Evolutionary conservation across 2,888 invertebrate species (phyloP).

Genomic region (Saturnia japonica): DNA sequence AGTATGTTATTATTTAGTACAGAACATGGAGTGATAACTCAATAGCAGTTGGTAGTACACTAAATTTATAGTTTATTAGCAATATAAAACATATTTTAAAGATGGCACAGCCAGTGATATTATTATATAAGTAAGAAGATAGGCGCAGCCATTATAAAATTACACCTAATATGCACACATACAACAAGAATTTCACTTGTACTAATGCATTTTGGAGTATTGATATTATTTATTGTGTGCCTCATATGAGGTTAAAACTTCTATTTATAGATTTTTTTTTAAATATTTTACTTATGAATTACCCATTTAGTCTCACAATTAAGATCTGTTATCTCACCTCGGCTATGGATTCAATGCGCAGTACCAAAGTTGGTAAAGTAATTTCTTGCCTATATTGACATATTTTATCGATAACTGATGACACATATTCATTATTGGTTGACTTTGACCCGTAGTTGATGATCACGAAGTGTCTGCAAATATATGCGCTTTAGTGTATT

Average conservation of each 20-base stretch:
- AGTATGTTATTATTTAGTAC: no score
- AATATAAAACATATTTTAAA: no score
- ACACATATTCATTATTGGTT: conserved; percentile 34
- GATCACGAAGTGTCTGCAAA: conserved; percentile 46
- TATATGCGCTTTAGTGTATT: not conserved
- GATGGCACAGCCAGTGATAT: no score
- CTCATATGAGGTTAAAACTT: not conserved
- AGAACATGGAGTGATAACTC: no score
- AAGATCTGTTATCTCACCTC: conserved; percentile 31
- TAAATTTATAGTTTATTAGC: no score
- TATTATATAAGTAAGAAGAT: no score
- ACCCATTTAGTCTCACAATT: not conserved
- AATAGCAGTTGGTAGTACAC: no score
- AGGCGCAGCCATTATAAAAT: no score
- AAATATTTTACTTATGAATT: not conserved
- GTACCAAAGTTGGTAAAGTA: conserved; percentile 42
- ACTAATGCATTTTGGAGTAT: no score
- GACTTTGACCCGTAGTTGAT: conserved; percentile 32
- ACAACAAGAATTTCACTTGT: no score
- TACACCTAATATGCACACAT: no score
- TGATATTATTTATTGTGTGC: no score
- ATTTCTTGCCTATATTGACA: conserved; percentile 38
- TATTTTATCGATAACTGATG: conserved; percentile 41
- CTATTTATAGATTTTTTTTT: not conserved
- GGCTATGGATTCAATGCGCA: conserved; percentile 30